Evolutionary conservation across 1,140 invertebrate species (phyloP), one percentile per base, ranked within the genome.

Genomic region (Drosophila ercepeae): DNA sequence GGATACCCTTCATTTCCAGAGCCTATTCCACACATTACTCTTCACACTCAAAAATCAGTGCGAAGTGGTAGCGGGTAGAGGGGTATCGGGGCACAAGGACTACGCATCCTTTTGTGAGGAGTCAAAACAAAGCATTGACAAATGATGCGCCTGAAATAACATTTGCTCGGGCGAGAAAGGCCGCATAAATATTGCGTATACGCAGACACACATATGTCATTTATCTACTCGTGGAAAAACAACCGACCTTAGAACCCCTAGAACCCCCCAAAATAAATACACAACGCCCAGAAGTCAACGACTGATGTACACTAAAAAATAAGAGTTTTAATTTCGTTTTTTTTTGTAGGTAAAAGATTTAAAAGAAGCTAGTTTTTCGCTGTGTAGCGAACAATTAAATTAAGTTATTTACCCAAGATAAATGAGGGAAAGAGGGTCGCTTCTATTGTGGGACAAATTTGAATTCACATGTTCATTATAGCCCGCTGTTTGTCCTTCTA

Each of bases 41-140:
- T 53, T 53, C 29, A 25, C 21, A n/a, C 48, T 67, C 67, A 67
- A 67, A 74, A 74, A 73, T 74, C 70, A 51, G 36, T 64, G 69
- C 42, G 13, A 16, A 7, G 25, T 19, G 53, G 7, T n/a, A n/a
- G n/a, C n/a, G n/a, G n/a, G n/a, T n/a, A n/a, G n/a, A n/a, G 18
- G 2, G 21, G 21, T 21, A n/a, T n/a, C 21, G 13, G 51, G 29
- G 25, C 5, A 4, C 13, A 18, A 14, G 13, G 14, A 9, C n/a
- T 51, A 14, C 11, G 53, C 42, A 49, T 32, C 34, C 45, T 45
- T 63, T 16, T 63, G 68, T 53, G 49, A 73, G 23, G 69, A 54
- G 68, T 53, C 69, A 75, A 57, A 65, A 67, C 49, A 75, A 74
- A 79, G 69, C 58, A 76, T 76, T 82, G 78, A 82, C 73, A 82